A percentile compares a stretch with the other conserved stretches of the same genome.
These are phyloP conservation scores for Xestia xanthographa DNA, from an alignment of 2,888 invertebrate species.

Conservation along the genomic window DNA sequence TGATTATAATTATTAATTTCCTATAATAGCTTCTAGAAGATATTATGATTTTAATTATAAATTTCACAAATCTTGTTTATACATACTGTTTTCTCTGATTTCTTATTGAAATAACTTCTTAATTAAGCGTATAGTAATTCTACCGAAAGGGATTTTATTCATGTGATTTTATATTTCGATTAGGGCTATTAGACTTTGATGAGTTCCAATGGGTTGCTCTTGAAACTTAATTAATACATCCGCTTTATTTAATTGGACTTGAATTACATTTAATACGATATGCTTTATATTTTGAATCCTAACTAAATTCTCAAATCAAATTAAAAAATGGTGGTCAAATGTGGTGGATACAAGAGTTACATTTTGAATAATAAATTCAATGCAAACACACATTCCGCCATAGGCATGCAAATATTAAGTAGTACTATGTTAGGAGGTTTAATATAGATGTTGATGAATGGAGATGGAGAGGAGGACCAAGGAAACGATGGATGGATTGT, in stretches of 20 bases:
- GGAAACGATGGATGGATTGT: no score
- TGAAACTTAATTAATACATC: conserved; percentile 39
- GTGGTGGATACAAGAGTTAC: background rate
- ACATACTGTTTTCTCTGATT: conserved; percentile 28
- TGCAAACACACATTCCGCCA: background rate
- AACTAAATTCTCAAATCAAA: background rate
- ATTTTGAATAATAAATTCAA: background rate
- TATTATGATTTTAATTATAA: conserved; percentile 35
- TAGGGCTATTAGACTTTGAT: conserved; percentile 38
- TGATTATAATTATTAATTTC: conserved; percentile 15
- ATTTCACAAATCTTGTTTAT: conserved; percentile 39
- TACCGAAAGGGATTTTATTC: background rate
- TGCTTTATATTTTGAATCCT: background rate
- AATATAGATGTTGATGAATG: no score
- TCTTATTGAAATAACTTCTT: conserved; percentile 43
- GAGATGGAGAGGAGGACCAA: no score
- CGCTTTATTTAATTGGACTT: conserved; percentile 7
- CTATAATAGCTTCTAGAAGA: conserved; percentile 24
- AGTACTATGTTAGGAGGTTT: background rate
- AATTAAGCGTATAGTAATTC: conserved; percentile 30
- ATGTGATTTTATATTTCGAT: conserved; percentile 24
- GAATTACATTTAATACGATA: background rate
- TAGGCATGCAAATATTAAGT: background rate
- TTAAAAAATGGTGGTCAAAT: background rate
- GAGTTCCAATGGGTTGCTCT: conserved; percentile 35